These are phyloP conservation scores for Masticophis lateralis DNA, from an alignment of 2,797 vertebrate genomes.

Conservation along the genomic window DNA sequence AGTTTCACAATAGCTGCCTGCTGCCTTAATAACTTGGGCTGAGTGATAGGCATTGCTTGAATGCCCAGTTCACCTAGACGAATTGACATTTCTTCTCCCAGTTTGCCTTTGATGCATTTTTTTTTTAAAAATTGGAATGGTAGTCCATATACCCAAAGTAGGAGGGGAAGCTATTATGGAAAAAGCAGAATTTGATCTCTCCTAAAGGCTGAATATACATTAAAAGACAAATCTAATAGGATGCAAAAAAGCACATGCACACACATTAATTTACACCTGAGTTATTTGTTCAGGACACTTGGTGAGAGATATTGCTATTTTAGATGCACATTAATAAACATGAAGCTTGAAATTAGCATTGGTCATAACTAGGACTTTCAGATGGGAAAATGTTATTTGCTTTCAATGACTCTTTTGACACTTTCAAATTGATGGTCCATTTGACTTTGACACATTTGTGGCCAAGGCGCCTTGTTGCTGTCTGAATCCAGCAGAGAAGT, in stretches of 20 bases:
- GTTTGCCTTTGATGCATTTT: not conserved
- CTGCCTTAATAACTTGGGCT: not conserved
- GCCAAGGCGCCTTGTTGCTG: not conserved
- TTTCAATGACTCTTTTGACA: conserved; percentile 9
- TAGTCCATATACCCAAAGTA: not conserved
- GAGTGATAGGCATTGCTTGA: conserved; percentile 31
- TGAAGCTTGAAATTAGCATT: conserved; percentile 9
- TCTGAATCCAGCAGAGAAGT: not conserved
- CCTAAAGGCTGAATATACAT: not conserved
- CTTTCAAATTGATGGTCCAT: not conserved
- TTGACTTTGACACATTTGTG: conserved; percentile 13
- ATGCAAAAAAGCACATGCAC: not conserved
- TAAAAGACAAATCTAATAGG: not conserved
- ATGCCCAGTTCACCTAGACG: conserved; percentile 15
- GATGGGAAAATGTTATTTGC: not conserved
- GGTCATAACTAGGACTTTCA: not conserved
- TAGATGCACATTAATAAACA: not conserved
- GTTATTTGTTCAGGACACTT: not conserved
- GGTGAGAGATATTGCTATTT: not conserved
- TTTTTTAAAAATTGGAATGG: not conserved
- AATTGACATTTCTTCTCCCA: not conserved
- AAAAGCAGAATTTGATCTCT: conserved; percentile 1
- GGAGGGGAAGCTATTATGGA: not conserved
- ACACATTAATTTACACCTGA: not conserved
- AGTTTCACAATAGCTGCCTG: not conserved